Evolutionary conservation across 2,113 vertebrate species (phyloP), one percentile per base, ranked within the genome.

Genomic region (Naja naja): DNA sequence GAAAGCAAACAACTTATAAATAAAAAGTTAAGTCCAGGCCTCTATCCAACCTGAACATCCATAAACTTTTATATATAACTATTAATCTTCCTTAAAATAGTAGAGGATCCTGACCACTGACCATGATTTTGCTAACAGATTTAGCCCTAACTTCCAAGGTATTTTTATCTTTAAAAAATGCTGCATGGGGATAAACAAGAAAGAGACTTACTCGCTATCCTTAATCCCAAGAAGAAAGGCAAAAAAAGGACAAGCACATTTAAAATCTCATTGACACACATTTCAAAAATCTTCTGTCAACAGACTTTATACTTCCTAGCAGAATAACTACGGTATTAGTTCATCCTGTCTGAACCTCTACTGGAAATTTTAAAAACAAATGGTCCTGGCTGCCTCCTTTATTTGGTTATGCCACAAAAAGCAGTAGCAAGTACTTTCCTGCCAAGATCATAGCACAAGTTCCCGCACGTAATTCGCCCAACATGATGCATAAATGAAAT

Each of bases 401-500:
- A 45, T 5, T 56, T 81, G 74, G 6, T 39, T 10, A 92, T 56
- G 74, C 92, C 54, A 92, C 74, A 90, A 34, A 54, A 54, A 74
- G 53, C 34, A 91, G 39, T 16, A 89, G 0, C 93, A 54, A 14
- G 87, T 1, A 34, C 81, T 91, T 95, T 91, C 45, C 20, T 86
- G 91, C 56, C 88, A 39, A 89, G 90, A 95, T 92, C 20, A 93
- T 92, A 89, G 93, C 2, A 55, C 23, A 93, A 56, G 89, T 47
- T 93, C 95, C 93, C 88, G 85, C 74, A 85, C 85, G 91, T 69
- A 94, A 74, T 89, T 95, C 92, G 58, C 94, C 88, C 91, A 92
- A 95, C 25, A 94, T 89, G 56, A 55, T 87, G 88, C 93, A 94
- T 85, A 93, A 93, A 89, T 52, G 86, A 64, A 88, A 30, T 45